phyloP scores from a whole-genome alignment of 1,140 invertebrate species.

The Eueides isabella region DNA sequence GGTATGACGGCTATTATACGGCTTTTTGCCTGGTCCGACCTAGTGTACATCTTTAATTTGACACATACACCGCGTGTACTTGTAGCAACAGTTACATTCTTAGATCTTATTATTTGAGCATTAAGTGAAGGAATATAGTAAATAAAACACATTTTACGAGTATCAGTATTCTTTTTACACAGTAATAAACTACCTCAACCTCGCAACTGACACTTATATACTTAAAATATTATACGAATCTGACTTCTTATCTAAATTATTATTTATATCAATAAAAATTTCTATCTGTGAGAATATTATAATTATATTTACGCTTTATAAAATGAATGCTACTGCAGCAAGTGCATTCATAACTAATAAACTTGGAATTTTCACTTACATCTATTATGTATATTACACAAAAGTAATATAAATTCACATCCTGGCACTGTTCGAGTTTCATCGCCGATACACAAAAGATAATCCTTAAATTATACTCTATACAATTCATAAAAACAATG shows the following conservation, averaged over 20 bases:
- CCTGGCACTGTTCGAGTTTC: conserved; percentile 47
- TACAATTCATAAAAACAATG: conserved; percentile 43
- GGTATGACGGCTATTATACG: too few relatives aligned
- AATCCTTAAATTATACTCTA: conserved; percentile 41
- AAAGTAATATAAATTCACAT: conserved; percentile 54
- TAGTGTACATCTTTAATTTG: too few relatives aligned
- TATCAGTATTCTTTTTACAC: conserved; percentile 78
- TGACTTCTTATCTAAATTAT: conserved; percentile 71
- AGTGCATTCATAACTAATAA: conserved; percentile 51
- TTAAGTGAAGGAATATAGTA: background rate
- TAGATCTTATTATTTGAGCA: too few relatives aligned
- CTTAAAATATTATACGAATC: conserved; percentile 78
- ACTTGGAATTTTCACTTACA: conserved; percentile 60
- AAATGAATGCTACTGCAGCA: conserved; percentile 62
- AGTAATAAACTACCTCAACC: conserved; percentile 68
- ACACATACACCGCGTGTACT: too few relatives aligned
- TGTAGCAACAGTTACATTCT: too few relatives aligned
- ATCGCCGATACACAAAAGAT: background rate
- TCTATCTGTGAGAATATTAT: conserved; percentile 72
- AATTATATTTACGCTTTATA: conserved; percentile 60
- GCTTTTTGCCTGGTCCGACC: too few relatives aligned
- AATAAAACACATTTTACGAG: conserved; percentile 73
- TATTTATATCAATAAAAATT: conserved; percentile 68
- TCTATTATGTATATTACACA: conserved; percentile 53
- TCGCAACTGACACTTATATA: conserved; percentile 63